These are phyloP conservation scores for Porites cylindrica DNA, from an alignment of 92 coral and sea anemone genomes.

Conservation along the genomic window DNA sequence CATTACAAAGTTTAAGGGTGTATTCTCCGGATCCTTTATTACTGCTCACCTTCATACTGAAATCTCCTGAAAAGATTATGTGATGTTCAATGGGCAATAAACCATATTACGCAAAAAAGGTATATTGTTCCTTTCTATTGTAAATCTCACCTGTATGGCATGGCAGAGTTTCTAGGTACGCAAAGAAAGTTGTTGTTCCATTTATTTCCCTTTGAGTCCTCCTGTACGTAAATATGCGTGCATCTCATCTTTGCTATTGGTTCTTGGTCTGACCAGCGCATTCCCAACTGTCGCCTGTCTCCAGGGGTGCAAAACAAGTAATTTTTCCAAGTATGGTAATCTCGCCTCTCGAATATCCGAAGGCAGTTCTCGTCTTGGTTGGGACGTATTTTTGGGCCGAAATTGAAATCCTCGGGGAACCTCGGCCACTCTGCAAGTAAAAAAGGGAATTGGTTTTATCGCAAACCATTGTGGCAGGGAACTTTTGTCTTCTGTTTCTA, in stretches of 20 bases:
- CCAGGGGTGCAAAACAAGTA: constrained; percentile 83
- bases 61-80: too few relatives aligned
- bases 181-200: constrained; percentile 95
- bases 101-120: background rate
- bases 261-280: constrained; percentile 87
- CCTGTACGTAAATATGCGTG: constrained; percentile 76
- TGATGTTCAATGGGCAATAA: too few relatives aligned
- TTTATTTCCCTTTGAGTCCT: constrained; percentile 41
- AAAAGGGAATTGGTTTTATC: background rate
- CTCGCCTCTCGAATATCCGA: constrained; percentile 79
- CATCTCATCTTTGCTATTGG: constrained; percentile 70
- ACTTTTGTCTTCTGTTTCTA: background rate
- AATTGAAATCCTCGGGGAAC: constrained; percentile 89
- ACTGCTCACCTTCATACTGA: too few relatives aligned
- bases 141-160: constrained; percentile 79
- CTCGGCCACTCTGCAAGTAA: constrained; percentile 87
- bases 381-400: constrained; percentile 64
- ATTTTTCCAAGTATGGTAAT: constrained; percentile 72
- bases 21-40: too few relatives aligned
- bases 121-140: background rate
- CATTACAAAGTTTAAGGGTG: too few relatives aligned
- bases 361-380: constrained; percentile 72
- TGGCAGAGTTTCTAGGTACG: constrained; percentile 57
- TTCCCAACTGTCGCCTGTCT: constrained; percentile 78
- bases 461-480: background rate